Base-by-base conservation (phyloP, 2,888 invertebrate species). In the Spisula solida region DNA sequence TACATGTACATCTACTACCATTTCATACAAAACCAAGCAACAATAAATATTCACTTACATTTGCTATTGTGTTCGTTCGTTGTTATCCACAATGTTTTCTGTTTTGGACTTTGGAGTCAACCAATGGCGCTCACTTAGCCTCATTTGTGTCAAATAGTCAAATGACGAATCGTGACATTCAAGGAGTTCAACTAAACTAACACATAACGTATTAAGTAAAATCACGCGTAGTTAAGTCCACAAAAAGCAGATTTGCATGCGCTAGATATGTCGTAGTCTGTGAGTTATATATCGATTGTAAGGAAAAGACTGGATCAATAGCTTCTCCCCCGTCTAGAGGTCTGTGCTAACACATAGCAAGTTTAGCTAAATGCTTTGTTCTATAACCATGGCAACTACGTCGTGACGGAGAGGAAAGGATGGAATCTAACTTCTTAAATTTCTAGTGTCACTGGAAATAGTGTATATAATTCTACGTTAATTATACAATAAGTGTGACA, bases 321-420 rank as follows among this genome's bases (percentile, higher is more conserved):
- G 29, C 70, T 83, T 66, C 75, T 51, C 75, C 41, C 48, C 25
- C 0, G 48, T 48, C 48, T 70, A 47, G 48, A n/a, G 25, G 48
- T 66, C 47, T 20, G 20, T n/a, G 51, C 55, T 47, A 75, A 70
- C 55, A 75, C 81, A 34, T n/a, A 47, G 70, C 66, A 70, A 56
- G 66, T 81, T 79, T 56, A 41, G 34, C 75, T 51, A 81, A 81
- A 47, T 51, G 55, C 81, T 81, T 81, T 86, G 81, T 60, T 81
- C 51, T 48, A 86, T 86, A 81, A 48, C 86, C 86, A 86, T 86
- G 86, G 86, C 66, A 86, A 86, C 86, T 6, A 8, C 55, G 55
- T 10, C 47, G 85, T 56, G 18, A 85, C 16, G 12, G 78, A 78
- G 56, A 48, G 55, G 75, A 31, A 84, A 78, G 25, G 20, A 51